Evolutionary conservation across 2,888 invertebrate species (phyloP).

Genomic region (Masnerella sp.): DNA sequence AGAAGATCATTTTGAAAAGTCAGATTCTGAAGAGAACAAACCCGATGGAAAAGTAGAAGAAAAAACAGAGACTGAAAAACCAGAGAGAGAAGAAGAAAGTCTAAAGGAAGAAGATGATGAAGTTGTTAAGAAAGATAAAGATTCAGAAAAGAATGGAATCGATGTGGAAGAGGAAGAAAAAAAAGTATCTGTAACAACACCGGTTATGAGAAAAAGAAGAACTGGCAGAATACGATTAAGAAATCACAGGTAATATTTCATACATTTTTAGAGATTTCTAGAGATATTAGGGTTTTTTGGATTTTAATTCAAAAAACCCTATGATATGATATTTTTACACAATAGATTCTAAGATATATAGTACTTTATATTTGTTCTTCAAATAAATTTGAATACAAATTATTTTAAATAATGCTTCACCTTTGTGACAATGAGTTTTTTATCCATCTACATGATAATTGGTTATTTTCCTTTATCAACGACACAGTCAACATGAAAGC

Average conservation of each 20-base stretch:
- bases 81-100: constrained; percentile 49
- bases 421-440: no score
- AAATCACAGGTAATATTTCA: constrained; percentile 35
- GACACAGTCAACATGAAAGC: no score
- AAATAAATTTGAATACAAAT: no score
- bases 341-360: no score
- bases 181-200: constrained; percentile 8
- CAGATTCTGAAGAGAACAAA: constrained; percentile 78
- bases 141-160: constrained; percentile 25
- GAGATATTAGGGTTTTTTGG: no score
- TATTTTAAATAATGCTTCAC: no score
- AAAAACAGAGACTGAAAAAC: constrained; percentile 2
- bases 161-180: constrained; percentile 18
- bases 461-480: no score
- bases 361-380: no score
- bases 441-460: no score
- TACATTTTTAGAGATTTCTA: not conserved
- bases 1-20: constrained; percentile 78
- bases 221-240: constrained; percentile 32
- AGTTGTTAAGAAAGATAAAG: constrained; percentile 24
- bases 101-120: constrained; percentile 48
- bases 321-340: no score
- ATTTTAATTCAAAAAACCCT: no score
- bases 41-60: constrained; percentile 20
- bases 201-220: constrained; percentile 36